Evolutionary conservation across 2,888 invertebrate species (phyloP).

Genomic region (Tetropium fuscum): DNA sequence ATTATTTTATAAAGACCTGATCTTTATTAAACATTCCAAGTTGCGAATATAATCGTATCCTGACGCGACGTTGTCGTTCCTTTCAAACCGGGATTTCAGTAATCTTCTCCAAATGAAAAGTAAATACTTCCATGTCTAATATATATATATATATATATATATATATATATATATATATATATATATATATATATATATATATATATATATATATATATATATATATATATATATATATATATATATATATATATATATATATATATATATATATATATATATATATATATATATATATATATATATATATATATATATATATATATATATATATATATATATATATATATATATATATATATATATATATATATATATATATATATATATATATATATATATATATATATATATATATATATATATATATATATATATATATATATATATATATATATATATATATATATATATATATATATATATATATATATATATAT

Average conservation of each 20-base stretch:
- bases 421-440: background rate
- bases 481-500: background rate
- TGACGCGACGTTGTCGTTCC: background rate
- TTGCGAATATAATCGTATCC: conserved; percentile 2
- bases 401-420: background rate
- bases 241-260: background rate
- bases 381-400: background rate
- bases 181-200: background rate
- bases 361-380: background rate
- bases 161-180: background rate
- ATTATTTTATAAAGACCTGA: background rate
- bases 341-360: background rate
- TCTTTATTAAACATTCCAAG: background rate
- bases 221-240: background rate
- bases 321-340: background rate
- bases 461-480: background rate
- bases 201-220: background rate
- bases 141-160: background rate
- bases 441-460: background rate
- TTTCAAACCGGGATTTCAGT: background rate
- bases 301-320: background rate
- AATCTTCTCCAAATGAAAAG: conserved; percentile 8
- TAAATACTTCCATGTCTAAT: conserved; percentile 6
- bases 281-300: background rate
- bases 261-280: background rate